Base-by-base conservation (phyloP, 1,140 invertebrate genomes). In the Drosophila sechellia region DNA sequence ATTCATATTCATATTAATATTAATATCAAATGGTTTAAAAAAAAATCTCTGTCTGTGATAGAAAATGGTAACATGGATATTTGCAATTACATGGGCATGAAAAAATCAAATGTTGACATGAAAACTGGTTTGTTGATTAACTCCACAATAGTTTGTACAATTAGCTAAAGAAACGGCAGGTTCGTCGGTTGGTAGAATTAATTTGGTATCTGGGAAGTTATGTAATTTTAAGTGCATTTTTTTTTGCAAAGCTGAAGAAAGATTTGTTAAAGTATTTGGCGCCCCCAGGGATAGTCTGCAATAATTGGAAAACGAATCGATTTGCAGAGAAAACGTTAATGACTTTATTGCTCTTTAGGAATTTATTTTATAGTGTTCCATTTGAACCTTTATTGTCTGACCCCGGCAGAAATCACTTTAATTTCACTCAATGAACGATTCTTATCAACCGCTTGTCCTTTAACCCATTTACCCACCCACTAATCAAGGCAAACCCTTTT, bases 1-100 rank as follows among this genome's bases (percentile, higher is more conserved):
- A 77, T 83, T 64, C 66, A 83, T 83, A 86, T 76, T 79, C 60
- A 72, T 86, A 87, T 83, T 60, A 79, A 87, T 71, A 87, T 87
- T 83, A 75, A 75, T 76, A 66, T 65, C 10, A 76, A 69, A 72
- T 81, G 52, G 43, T 22, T 60, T 17, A 31, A 54, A 61, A 73
- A 64, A 72, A 61, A 34, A 42, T 56, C 15, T 40, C 27, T 48
- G 27, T 27, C 50, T 37, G 20, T 27, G 46, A 43, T 42, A 17
- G 15, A 71, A 79, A 79, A 70, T 45, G 53, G 54, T 76, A 68
- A 76, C 39, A 75, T 37, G 46, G 56, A 48, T 69, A 56, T 56
- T 60, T 53, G 48, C 52, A 68, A 68, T 60, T 76, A 46, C 52
- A 66, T 53, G 68, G 57, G 25, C 25, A 52, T 75, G 54, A 60